Evolutionary conservation across 1,140 invertebrate species (phyloP), one percentile per base, ranked within the genome.

Genomic region (Lucilia sericata): DNA sequence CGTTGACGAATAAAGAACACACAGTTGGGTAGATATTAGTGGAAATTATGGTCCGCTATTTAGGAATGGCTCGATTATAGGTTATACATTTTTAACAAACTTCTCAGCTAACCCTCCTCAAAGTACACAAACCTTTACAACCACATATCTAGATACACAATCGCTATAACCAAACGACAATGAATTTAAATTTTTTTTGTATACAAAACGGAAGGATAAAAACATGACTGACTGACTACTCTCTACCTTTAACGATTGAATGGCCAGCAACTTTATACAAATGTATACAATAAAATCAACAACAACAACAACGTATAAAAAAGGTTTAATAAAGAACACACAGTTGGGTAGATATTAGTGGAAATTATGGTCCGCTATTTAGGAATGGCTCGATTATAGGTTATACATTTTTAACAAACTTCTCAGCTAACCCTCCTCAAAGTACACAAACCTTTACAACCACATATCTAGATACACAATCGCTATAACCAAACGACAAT

Each of bases 151-250:
- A 80, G n/a, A 51, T 21, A 78, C 42, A 42, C 14, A 78, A 30
- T 17, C 42, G 34, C 9, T 30, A 74, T 25, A 30, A 13, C 10
- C 3, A 80, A 25, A 30, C 42, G 17, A 80, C 12, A 78, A 21
- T 19, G 76, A 80, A 36, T 14, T n/a, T 78, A 42, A 78, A 78
- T 78, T 78, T 49, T 9, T 80, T 30, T 30, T 30, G 25, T 30
- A 21, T 70, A 51, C 82, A 82, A 82, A 55, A 82, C 82, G 65
- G 51, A 82, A 70, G 82, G 82, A 70, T 82, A 82, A 19, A 42
- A 74, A 82, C 82, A 82, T 80, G 76, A 80, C 76, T 80, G 47
- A 47, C 47, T 51, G 76, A 80, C 76, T 51, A 51, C 76, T 12
- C 49, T 80, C 76, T 51, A 51, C 76, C 47, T 80, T 80, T 80